Conservation (phyloP, 92 coral and sea anemone species). For the Actinernus sp. region DNA sequence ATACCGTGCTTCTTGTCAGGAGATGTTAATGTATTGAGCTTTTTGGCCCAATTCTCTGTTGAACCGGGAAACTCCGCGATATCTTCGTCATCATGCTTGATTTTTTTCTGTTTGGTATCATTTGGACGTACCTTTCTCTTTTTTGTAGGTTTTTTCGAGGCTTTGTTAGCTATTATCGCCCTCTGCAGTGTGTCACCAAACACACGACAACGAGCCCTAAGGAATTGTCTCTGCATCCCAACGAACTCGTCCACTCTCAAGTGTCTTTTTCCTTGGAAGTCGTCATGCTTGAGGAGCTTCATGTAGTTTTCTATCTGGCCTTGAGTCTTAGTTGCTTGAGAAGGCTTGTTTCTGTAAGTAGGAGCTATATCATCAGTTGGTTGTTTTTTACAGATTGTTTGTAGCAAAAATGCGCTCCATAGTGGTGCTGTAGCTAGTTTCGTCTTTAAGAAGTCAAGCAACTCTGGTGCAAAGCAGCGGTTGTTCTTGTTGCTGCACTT, state of each 20-base stretch:
- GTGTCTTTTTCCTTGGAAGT: too few species aligned
- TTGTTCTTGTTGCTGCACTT: background rate
- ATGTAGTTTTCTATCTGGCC: conserved; percentile 37
- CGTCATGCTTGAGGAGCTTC: conserved; percentile 19
- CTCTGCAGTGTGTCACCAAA: conserved; percentile 19
- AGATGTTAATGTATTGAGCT: background rate
- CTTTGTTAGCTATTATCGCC: conserved; percentile 2
- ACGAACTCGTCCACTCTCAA: conserved; percentile 42
- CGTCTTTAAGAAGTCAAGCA: background rate
- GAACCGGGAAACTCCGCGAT: conserved; percentile 10
- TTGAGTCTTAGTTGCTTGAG: conserved; percentile 2
- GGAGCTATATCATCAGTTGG: background rate
- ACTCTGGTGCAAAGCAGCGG: conserved; percentile 10
- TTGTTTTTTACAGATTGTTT: background rate
- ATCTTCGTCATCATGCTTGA: too few species aligned
- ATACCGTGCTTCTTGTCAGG: conserved; percentile 29
- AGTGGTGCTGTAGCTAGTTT: conserved; percentile 9
- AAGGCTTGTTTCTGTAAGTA: background rate
- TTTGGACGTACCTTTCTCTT: background rate
- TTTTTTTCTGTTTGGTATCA: too few species aligned
- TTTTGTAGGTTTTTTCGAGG: background rate
- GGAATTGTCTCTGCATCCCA: background rate
- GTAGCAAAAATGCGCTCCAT: conserved; percentile 12
- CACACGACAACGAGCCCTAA: conserved; percentile 21
- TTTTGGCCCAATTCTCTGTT: conserved; percentile 17